Percentiles rank a stretch among this genome's conserved stretches.
These are phyloP conservation scores for Diadumene lineata DNA, from an alignment of 92 coral and sea anemone species.

Conservation along the genomic window DNA sequence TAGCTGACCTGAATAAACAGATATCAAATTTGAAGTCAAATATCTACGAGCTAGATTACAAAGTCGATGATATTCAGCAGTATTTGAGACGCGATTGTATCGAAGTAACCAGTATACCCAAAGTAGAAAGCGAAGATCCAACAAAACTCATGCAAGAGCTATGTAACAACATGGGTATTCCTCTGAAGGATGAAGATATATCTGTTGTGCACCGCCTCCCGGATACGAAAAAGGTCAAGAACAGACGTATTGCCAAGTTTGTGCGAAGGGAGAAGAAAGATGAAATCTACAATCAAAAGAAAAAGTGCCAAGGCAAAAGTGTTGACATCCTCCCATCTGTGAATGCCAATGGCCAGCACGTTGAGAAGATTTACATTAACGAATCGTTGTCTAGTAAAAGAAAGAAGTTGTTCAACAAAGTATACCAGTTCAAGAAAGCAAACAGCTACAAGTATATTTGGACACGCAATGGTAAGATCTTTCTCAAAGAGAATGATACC, in stretches of 20 bases:
- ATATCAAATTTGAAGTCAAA: neutral
- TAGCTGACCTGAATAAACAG: neutral
- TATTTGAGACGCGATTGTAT: slow-evolving; percentile 36
- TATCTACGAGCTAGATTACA: neutral
- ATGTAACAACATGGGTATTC: slow-evolving; percentile 4
- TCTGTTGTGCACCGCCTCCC: slow-evolving; percentile 42
- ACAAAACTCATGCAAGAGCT: slow-evolving; percentile 27
- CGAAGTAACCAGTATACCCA: slow-evolving; percentile 31
- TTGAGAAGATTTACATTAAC: slow-evolving; percentile 14
- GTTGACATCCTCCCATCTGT: slow-evolving; percentile 7
- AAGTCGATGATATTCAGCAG: slow-evolving; percentile 33
- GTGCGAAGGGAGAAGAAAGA: slow-evolving; percentile 22
- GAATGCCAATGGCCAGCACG: neutral
- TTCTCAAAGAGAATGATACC: neutral
- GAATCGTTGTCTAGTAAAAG: slow-evolving; percentile 20
- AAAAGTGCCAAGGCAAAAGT: slow-evolving; percentile 3
- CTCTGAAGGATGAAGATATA: slow-evolving; percentile 16
- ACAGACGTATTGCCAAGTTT: slow-evolving; percentile 30
- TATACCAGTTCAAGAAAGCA: slow-evolving; percentile 1
- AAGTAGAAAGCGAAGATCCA: slow-evolving; percentile 17
- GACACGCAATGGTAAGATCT: slow-evolving; percentile 13
- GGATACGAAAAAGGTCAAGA: slow-evolving; percentile 25
- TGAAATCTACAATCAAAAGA: slow-evolving; percentile 20
- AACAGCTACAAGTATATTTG: slow-evolving; percentile 4
- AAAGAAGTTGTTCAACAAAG: slow-evolving; percentile 5